A percentile compares a stretch with the other conserved stretches of the same genome.
These are phyloP conservation scores for Poicephalus gulielmi DNA, from an alignment of 2,113 vertebrate genomes.

Conservation along the genomic window DNA sequence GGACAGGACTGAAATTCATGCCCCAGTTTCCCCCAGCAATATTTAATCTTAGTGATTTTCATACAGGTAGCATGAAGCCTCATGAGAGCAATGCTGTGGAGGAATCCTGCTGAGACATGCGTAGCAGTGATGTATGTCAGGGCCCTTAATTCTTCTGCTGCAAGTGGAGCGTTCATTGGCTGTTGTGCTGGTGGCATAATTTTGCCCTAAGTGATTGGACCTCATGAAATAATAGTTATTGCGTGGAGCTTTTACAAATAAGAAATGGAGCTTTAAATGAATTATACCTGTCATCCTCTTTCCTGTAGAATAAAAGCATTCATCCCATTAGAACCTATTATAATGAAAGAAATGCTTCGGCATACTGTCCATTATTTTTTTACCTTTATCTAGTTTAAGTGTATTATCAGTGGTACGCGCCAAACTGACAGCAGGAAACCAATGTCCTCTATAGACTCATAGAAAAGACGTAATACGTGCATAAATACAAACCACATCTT, in stretches of 20 bases:
- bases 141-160: not conserved
- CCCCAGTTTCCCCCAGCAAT: not conserved
- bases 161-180: not conserved
- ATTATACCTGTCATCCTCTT: conserved; percentile 58
- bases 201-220: not conserved
- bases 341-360: conserved; percentile 25
- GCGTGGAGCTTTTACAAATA: conserved; percentile 26
- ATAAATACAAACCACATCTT: not conserved
- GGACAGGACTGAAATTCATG: not conserved
- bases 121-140: rapidly evolving
- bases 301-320: conserved; percentile 27
- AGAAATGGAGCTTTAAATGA: conserved; percentile 53
- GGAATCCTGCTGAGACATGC: not conserved
- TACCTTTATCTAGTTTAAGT: conserved; percentile 31
- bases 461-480: not conserved
- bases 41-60: not conserved
- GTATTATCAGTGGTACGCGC: conserved; percentile 21
- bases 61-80: not conserved
- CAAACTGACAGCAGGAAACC: conserved; percentile 35
- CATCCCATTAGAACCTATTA: conserved; percentile 17
- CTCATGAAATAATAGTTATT: not conserved
- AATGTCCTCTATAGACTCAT: not conserved
- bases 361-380: conserved; percentile 13
- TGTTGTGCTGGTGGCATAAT: not conserved
- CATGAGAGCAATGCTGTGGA: not conserved